Conservation (phyloP, 2,113 vertebrate species). For the Serinus canaria region DNA sequence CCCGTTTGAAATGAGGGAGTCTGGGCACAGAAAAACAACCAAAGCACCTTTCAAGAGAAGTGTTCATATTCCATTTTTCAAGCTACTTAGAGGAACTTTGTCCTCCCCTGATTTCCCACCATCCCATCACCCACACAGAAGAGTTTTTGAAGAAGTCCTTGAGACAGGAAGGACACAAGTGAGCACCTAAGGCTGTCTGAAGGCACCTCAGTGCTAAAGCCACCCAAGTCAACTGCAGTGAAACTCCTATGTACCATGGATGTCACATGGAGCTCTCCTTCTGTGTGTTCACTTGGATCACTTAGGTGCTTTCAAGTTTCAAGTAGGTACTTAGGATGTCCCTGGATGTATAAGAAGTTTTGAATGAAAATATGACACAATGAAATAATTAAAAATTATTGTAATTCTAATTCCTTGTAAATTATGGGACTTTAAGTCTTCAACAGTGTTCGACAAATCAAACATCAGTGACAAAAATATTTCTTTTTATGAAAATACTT, state of each 20-base stretch:
- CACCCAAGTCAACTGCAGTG: not conserved
- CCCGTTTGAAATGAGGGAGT: not conserved
- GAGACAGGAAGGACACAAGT: not conserved
- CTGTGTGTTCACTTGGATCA: not conserved
- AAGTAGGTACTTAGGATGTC: not conserved
- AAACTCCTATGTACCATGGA: rapidly evolving
- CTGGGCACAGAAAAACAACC: not conserved
- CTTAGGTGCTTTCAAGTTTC: not conserved
- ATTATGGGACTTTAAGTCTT: not conserved
- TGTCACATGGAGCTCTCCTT: not conserved
- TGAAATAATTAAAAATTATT: not conserved
- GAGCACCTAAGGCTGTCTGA: not conserved
- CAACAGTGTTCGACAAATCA: not conserved
- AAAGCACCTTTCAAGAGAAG: not conserved
- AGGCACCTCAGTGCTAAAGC: not conserved
- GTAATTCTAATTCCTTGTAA: not conserved
- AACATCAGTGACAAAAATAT: not conserved
- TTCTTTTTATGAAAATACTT: not conserved
- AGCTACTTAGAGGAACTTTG: not conserved
- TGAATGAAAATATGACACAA: not conserved
- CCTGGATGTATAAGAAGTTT: not conserved
- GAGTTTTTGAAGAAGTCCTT: not conserved
- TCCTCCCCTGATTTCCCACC: not conserved
- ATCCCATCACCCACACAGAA: not conserved
- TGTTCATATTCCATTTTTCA: not conserved